These are phyloP conservation scores for Salvelinus alpinus DNA, from an alignment of 2,113 vertebrate species.

Conservation along the genomic window DNA sequence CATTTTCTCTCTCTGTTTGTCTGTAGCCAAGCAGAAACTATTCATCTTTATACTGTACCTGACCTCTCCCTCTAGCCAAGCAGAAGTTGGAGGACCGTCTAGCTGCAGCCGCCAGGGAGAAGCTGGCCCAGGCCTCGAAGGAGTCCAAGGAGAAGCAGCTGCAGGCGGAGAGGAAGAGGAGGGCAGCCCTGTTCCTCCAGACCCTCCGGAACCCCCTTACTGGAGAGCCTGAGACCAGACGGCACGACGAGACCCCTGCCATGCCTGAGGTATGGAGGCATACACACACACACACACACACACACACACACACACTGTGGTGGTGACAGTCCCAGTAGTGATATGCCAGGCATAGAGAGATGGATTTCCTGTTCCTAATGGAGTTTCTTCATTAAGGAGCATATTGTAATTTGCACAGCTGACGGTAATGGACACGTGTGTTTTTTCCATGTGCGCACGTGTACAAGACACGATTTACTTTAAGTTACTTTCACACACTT, in stretches of 20 bases:
- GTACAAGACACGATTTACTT: not conserved
- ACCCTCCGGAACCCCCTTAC: conserved; percentile 81
- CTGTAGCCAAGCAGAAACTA: too few relatives aligned
- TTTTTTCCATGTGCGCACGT: not conserved
- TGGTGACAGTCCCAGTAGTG: too few relatives aligned
- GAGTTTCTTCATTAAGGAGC: conserved; percentile 27
- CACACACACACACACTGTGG: too few relatives aligned
- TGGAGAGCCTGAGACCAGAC: conserved; percentile 82
- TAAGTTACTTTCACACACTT: not conserved
- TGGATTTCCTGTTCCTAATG: conserved; percentile 1
- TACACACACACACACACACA: too few relatives aligned
- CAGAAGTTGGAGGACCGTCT: conserved; percentile 96
- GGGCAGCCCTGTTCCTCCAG: conserved; percentile 93
- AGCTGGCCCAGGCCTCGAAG: conserved; percentile 96
- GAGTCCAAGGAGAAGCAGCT: conserved; percentile 98
- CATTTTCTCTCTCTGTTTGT: too few relatives aligned
- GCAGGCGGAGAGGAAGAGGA: conserved; percentile 94
- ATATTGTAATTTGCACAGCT: conserved; percentile 22
- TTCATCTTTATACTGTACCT: not conserved
- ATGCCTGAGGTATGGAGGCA: conserved; percentile 72
- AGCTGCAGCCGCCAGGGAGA: conserved; percentile 92
- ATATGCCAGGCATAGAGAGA: not conserved
- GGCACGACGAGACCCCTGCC: conserved; percentile 74
- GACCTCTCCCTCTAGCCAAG: conserved; percentile 78
- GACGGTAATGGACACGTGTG: conserved; percentile 17